phyloP scores from a whole-genome alignment of 1,140 invertebrate species.

The Ceratitis capitata region DNA sequence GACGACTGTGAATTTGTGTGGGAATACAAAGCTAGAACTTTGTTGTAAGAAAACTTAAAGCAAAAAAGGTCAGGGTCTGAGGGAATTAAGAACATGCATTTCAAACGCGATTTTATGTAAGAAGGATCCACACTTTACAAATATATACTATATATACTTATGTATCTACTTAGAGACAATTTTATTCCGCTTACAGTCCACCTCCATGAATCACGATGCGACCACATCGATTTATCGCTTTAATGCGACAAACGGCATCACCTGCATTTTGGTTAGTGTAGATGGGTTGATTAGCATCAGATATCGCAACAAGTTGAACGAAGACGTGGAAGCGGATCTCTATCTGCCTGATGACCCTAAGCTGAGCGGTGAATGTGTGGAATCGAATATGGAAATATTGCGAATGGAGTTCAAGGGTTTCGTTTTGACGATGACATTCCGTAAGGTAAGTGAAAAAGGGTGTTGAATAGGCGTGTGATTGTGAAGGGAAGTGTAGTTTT shows the following conservation, averaged over 20 bases:
- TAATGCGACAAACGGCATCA: slow-evolving; percentile 71
- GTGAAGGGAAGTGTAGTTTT: too few relatives aligned
- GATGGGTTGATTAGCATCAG: slow-evolving; percentile 74
- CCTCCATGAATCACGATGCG: slow-evolving; percentile 60
- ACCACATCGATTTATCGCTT: slow-evolving; percentile 72
- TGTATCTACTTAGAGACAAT: background rate
- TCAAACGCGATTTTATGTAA: too few relatives aligned
- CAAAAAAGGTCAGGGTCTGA: background rate
- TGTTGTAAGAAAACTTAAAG: background rate
- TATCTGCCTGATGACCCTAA: slow-evolving; percentile 74
- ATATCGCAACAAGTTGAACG: slow-evolving; percentile 74
- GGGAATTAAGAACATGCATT: background rate
- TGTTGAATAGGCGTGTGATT: too few relatives aligned
- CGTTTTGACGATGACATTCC: slow-evolving; percentile 74
- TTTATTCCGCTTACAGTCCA: slow-evolving; percentile 46
- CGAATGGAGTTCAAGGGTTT: slow-evolving; percentile 78
- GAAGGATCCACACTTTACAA: too few relatives aligned
- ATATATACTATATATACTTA: too few relatives aligned
- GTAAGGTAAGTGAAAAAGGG: slow-evolving; percentile 67
- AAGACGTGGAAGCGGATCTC: slow-evolving; percentile 72
- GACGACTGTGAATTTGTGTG: too few relatives aligned
- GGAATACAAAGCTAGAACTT: too few relatives aligned
- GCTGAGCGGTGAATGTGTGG: slow-evolving; percentile 74
- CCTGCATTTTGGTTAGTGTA: slow-evolving; percentile 72
- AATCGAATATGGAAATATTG: slow-evolving; percentile 75